Conservation (phyloP, 1,140 invertebrate genomes). For the Drosophila punjabiensis region DNA sequence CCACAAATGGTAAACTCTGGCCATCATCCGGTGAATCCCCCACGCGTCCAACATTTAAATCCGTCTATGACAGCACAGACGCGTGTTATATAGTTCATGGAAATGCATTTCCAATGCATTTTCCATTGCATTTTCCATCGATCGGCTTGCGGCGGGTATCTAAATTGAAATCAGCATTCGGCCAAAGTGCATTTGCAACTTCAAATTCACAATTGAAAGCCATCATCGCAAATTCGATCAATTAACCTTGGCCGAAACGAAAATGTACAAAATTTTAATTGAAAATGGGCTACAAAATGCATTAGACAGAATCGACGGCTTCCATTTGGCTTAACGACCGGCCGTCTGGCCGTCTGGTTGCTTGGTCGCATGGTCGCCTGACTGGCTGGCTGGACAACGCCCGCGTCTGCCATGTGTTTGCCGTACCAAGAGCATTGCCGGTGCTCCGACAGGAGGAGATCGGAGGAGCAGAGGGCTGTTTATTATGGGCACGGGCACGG, state of each 20-base stretch:
- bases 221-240: conserved; percentile 55
- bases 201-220: conserved; percentile 67
- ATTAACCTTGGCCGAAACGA: conserved; percentile 76
- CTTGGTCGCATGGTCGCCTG: conserved; percentile 42
- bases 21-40: conserved; percentile 49
- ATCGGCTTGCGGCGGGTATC: conserved; percentile 31
- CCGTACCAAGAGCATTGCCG: conserved; percentile 35
- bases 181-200: conserved; percentile 74
- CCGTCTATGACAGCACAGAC: conserved; percentile 27
- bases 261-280: conserved; percentile 70
- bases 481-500: conserved; percentile 39
- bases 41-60: conserved; percentile 13
- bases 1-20: conserved; percentile 40
- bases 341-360: conserved; percentile 25
- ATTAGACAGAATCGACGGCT: conserved; percentile 59
- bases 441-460: conserved; percentile 15
- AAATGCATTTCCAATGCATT: conserved; percentile 59
- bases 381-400: conserved; percentile 54
- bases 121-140: too few relatives aligned
- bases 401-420: conserved; percentile 61
- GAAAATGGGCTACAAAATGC: conserved; percentile 75
- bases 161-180: conserved; percentile 77
- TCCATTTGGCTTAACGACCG: conserved; percentile 55
- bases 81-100: conserved; percentile 22
- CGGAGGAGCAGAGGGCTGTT: conserved; percentile 28